phyloP scores from a whole-genome alignment of 1,140 invertebrate genomes.

The Stegodyphus mimosarum region DNA sequence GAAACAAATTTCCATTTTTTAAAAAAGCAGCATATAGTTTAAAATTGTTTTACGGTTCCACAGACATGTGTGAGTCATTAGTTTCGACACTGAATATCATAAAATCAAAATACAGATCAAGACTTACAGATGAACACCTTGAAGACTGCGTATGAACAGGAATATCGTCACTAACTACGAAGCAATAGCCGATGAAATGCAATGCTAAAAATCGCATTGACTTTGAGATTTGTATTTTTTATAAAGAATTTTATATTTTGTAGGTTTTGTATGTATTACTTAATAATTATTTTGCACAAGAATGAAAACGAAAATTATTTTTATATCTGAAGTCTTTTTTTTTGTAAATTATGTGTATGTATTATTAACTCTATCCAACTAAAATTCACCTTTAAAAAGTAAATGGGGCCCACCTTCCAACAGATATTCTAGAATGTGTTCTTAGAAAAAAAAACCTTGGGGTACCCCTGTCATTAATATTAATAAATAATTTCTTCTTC shows the following conservation, averaged over 20 bases:
- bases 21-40: constrained; percentile 6
- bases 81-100: constrained; percentile 1
- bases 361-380: too few species aligned
- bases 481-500: too few species aligned
- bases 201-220: constrained; percentile 18
- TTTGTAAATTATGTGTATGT: too few species aligned
- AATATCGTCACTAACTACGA: constrained; percentile 18
- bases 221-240: not conserved
- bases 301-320: not conserved
- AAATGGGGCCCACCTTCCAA: too few species aligned
- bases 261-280: not conserved
- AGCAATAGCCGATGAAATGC: not conserved
- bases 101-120: constrained; percentile 11
- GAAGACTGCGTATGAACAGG: constrained; percentile 15
- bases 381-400: too few species aligned
- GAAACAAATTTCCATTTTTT: constrained; percentile 13
- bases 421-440: too few species aligned
- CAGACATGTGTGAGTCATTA: constrained; percentile 8
- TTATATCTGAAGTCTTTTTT: too few species aligned
- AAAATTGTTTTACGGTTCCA: constrained; percentile 23
- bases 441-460: too few species aligned
- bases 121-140: constrained; percentile 20
- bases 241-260: constrained; percentile 4
- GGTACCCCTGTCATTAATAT: too few species aligned
- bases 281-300: constrained; percentile 14